Conservation (phyloP, 1,140 invertebrate genomes). For the Pogonus chalceus region DNA sequence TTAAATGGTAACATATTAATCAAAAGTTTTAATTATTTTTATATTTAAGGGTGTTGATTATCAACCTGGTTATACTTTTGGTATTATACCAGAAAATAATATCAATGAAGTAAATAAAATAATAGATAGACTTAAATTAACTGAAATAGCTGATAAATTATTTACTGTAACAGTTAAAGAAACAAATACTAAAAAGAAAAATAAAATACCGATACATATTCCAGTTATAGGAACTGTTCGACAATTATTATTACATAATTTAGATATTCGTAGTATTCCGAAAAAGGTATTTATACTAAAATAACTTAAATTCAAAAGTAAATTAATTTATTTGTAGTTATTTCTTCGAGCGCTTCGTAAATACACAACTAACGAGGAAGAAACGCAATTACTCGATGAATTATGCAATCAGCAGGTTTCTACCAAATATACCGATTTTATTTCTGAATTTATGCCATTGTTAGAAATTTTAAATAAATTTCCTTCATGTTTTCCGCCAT, state of each 20-base stretch:
- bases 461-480: conserved; percentile 57
- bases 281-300: conserved; percentile 37
- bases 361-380: conserved; percentile 46
- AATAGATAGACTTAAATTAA: conserved; percentile 19
- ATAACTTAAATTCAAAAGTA: conserved; percentile 17
- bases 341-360: conserved; percentile 50
- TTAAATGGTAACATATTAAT: conserved; percentile 1
- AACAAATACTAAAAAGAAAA: conserved; percentile 20
- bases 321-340: conserved; percentile 37
- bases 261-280: conserved; percentile 36
- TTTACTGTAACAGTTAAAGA: conserved; percentile 19
- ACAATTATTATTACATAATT: conserved; percentile 33
- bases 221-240: conserved; percentile 33
- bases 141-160: conserved; percentile 12
- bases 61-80: conserved; percentile 27
- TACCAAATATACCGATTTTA: conserved; percentile 46
- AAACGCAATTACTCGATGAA: conserved; percentile 51
- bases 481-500: conserved; percentile 49
- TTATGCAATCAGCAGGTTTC: conserved; percentile 56
- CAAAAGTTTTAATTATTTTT: conserved; percentile 10
- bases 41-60: conserved; percentile 4
- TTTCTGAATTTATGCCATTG: conserved; percentile 47
- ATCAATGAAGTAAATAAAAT: conserved; percentile 21
- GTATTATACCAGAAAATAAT: conserved; percentile 25
- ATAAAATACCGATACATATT: conserved; percentile 34